These are phyloP conservation scores for Cyrtodaria siliqua DNA, from an alignment of 2,888 invertebrate species.

Conservation along the genomic window DNA sequence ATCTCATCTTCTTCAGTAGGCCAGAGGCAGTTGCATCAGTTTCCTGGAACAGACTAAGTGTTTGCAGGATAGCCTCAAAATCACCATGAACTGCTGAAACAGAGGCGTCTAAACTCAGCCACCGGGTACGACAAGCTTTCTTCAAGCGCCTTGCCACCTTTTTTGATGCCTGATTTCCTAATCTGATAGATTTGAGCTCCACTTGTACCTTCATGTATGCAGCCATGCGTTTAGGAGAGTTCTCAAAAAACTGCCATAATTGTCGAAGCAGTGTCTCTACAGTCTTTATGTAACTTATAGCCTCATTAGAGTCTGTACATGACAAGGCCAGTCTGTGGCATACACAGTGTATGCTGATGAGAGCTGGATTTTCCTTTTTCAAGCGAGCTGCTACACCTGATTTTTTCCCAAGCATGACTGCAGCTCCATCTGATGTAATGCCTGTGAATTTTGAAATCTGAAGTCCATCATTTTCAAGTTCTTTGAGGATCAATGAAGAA, in stretches of 20 bases:
- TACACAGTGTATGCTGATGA: constrained; percentile 58
- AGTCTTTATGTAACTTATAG: constrained; percentile 45
- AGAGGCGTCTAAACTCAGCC: constrained; percentile 60
- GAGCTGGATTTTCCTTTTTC: constrained; percentile 15
- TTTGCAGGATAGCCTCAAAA: constrained; percentile 36
- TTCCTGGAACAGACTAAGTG: constrained; percentile 30
- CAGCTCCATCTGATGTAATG: constrained; percentile 46
- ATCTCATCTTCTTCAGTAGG: constrained; percentile 44
- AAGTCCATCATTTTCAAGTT: not conserved
- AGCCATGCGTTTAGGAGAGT: constrained; percentile 62
- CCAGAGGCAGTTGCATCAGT: constrained; percentile 48
- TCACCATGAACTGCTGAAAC: constrained; percentile 40
- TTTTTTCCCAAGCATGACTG: constrained; percentile 50
- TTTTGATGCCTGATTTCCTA: constrained; percentile 22
- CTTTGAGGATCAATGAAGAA: constrained; percentile 2
- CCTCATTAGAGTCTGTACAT: constrained; percentile 41
- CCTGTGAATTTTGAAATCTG: constrained; percentile 29
- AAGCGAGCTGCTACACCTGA: constrained; percentile 45
- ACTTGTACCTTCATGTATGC: constrained; percentile 47
- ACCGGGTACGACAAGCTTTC: constrained; percentile 45
- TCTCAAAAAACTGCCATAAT: constrained; percentile 58
- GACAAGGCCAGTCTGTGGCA: constrained; percentile 58
- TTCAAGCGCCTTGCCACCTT: constrained; percentile 31
- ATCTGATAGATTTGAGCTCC: constrained; percentile 17
- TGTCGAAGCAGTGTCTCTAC: constrained; percentile 43